phyloP scores from a whole-genome alignment of 2,888 invertebrate genomes.

The Leucoma salicis region DNA sequence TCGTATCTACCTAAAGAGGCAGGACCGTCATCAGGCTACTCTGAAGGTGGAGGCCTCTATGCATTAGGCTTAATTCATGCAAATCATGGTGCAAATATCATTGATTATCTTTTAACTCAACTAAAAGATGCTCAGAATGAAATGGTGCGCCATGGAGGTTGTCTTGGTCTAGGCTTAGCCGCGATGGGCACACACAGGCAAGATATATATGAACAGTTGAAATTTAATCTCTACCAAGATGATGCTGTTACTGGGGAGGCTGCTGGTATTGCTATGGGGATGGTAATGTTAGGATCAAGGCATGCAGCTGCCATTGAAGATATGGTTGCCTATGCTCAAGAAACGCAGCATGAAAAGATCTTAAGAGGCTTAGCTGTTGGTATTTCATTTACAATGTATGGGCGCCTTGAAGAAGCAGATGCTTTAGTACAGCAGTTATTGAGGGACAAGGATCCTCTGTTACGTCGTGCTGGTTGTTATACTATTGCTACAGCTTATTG shows the following conservation, averaged over 20 bases:
- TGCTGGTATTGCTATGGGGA: slow-evolving; percentile 99
- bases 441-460: slow-evolving; percentile 96
- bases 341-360: slow-evolving; percentile 99
- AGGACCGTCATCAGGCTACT: slow-evolving; percentile 95
- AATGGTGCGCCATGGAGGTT: slow-evolving; percentile 98
- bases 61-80: slow-evolving; percentile 99
- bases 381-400: slow-evolving; percentile 98
- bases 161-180: slow-evolving; percentile 97
- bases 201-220: slow-evolving; percentile 97
- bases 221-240: slow-evolving; percentile 98
- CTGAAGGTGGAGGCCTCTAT: slow-evolving; percentile 96
- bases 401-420: slow-evolving; percentile 97
- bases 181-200: slow-evolving; percentile 98
- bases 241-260: slow-evolving; percentile 99
- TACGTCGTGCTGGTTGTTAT: slow-evolving; percentile 98
- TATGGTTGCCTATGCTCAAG: slow-evolving; percentile 97
- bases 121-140: slow-evolving; percentile 97
- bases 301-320: slow-evolving; percentile 94
- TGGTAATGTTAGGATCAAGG: slow-evolving; percentile 99
- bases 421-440: slow-evolving; percentile 93
- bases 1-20: slow-evolving; percentile 98
- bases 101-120: slow-evolving; percentile 97
- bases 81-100: slow-evolving; percentile 98
- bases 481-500: slow-evolving; percentile 99
- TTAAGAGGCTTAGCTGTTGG: slow-evolving; percentile 98